phyloP scores from a whole-genome alignment of 2,888 invertebrate species.

The Noctua fimbriata region DNA sequence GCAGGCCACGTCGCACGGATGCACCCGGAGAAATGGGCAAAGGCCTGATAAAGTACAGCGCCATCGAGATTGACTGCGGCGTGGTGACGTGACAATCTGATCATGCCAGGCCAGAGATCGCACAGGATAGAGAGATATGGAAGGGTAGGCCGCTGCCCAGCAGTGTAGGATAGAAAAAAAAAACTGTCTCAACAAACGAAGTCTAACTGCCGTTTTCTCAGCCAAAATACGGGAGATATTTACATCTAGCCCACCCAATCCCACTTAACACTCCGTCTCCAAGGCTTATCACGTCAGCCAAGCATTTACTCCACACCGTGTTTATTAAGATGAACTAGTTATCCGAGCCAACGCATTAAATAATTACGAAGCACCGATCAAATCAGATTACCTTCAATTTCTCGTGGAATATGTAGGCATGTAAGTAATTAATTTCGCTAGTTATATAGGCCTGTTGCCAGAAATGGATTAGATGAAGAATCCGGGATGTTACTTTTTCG shows the following conservation, averaged over 20 bases:
- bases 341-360: conserved; percentile 60
- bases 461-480: not conserved
- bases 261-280: not conserved
- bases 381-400: conserved; percentile 68
- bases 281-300: conserved; percentile 10
- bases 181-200: not conserved
- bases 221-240: not conserved
- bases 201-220: not conserved
- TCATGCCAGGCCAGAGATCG: too few species aligned
- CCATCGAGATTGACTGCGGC: too few species aligned
- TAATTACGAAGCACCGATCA: conserved; percentile 68
- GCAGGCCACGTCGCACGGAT: too few species aligned
- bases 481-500: not conserved
- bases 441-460: conserved; percentile 30
- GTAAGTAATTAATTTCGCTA: conserved; percentile 19
- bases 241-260: not conserved
- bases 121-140: too few species aligned
- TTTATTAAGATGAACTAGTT: conserved; percentile 61
- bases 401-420: conserved; percentile 22
- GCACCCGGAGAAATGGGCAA: too few species aligned
- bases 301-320: conserved; percentile 42
- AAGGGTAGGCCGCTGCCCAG: too few species aligned
- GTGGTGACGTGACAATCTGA: too few species aligned
- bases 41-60: too few species aligned
- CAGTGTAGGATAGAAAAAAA: too few species aligned